Percentiles rank a stretch among this genome's conserved stretches.
Conservation (phyloP, 1,140 invertebrate genomes). For the Hyles euphorbiae region DNA sequence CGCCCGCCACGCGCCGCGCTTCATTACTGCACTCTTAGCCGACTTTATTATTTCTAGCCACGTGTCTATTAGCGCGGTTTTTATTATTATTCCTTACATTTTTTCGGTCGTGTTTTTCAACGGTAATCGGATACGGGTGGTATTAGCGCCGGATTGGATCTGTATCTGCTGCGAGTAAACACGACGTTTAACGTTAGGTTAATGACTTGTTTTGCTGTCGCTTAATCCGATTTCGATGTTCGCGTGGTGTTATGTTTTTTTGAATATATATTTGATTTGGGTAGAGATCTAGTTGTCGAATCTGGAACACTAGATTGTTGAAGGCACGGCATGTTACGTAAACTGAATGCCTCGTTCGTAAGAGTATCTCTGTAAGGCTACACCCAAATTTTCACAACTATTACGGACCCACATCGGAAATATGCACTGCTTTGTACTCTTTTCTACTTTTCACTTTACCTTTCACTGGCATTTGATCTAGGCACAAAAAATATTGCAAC, state of each 20-base stretch:
- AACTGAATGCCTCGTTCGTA: no score
- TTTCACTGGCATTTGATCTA: no score
- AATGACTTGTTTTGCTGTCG: constrained; percentile 39
- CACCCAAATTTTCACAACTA: no score
- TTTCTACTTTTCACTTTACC: no score
- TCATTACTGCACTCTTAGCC: constrained; percentile 55
- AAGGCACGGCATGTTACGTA: no score
- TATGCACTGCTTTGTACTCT: no score
- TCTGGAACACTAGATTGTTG: no score
- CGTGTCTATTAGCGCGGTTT: constrained; percentile 59
- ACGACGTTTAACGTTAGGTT: constrained; percentile 53
- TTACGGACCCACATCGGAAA: no score
- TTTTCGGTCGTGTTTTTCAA: constrained; percentile 37
- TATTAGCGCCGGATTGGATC: constrained; percentile 53
- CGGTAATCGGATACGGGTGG: constrained; percentile 59
- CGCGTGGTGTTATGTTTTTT: not conserved
- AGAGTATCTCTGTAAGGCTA: no score
- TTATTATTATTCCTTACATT: constrained; percentile 32
- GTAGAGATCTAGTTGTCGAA: not conserved
- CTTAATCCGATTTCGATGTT: constrained; percentile 7
- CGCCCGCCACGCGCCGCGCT: constrained; percentile 46
- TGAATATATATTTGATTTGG: not conserved
- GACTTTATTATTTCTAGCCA: constrained; percentile 65
- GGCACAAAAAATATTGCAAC: no score
- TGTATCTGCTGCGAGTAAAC: constrained; percentile 43